Base-by-base conservation (phyloP, 2,797 vertebrate genomes). In the Serranus cabrilla region DNA sequence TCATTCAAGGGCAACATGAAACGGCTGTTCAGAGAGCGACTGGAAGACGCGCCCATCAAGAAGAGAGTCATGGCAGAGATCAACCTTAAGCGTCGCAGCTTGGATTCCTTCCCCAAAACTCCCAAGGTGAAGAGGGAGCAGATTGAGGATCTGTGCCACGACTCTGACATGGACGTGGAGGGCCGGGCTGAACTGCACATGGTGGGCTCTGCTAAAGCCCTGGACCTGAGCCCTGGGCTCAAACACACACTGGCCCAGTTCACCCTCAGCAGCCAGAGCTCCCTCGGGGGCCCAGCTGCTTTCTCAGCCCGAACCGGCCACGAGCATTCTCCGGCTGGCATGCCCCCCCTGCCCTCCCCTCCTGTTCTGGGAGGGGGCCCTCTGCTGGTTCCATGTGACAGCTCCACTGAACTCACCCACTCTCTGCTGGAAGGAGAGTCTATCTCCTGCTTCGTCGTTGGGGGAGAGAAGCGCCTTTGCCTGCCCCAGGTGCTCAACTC, bases 231-330 rank as follows among this genome's bases (percentile, higher is more conserved):
- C 89, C 98, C 98, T 7, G 98, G 97, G 78, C 95, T 99, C 85
- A 99, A 99, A 85, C 98, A 99, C 91, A 99, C 98, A 0, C 89
- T 99, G 92, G 98, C 98, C 78, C 98, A 99, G 91, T 99, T 99
- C 92, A 97, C 98, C 58, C 93, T 99, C 27, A 99, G 98, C 94
- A 99, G 98, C 90, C 97, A 98, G 95, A 99, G 97, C 87, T 99
- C 98, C 0, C 91, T 99, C 16, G 98, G 98, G 69, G 98, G 98
- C 60, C 98, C 98, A 0, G 98, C 98, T 46, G 98, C 98, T 11
- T 99, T 99, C 91, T 99, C 98, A 0, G 97, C 98, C 74, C 97
- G 97, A 7, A 95, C 96, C 34, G 95, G 96, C 72, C 97, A 97
- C 37, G 98, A 99, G 81, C 74, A 87, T 87, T 96, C 97, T 4